A percentile compares a stretch with the other conserved stretches of the same genome.
These are phyloP conservation scores for Crenuchus spilurus DNA, from an alignment of 2,797 vertebrate species.

Conservation along the genomic window DNA sequence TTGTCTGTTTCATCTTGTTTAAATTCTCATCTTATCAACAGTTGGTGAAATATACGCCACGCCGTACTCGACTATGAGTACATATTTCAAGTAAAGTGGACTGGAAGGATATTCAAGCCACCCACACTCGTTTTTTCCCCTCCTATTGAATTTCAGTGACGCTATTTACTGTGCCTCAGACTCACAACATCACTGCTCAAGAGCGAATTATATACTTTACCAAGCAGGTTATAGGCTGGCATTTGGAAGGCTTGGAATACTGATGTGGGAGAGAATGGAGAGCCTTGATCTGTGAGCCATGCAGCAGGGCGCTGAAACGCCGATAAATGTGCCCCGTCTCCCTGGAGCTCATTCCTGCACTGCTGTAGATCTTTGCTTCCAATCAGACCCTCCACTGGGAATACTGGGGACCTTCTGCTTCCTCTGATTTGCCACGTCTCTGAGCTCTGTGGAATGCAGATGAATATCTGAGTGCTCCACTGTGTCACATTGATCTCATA, in stretches of 20 bases:
- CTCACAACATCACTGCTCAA: slow-evolving; percentile 8
- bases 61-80: slow-evolving; percentile 14
- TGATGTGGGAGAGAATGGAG: slow-evolving; percentile 34
- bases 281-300: slow-evolving; percentile 50
- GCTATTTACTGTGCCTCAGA: slow-evolving; percentile 45
- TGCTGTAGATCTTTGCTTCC: slow-evolving; percentile 29
- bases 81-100: slow-evolving; percentile 49
- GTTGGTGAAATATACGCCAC: slow-evolving; percentile 53
- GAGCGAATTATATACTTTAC: slow-evolving; percentile 41
- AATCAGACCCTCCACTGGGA: slow-evolving; percentile 40
- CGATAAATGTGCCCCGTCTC: slow-evolving; percentile 45
- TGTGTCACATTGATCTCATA: slow-evolving; percentile 17
- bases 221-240: slow-evolving; percentile 33
- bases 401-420: slow-evolving; percentile 35
- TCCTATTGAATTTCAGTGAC: slow-evolving; percentile 49
- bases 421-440: slow-evolving; percentile 31
- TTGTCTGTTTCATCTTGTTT: slow-evolving; percentile 70
- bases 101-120: slow-evolving; percentile 14
- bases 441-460: slow-evolving; percentile 26
- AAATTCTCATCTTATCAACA: slow-evolving; percentile 66
- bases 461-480: slow-evolving; percentile 33
- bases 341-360: slow-evolving; percentile 30
- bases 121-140: slow-evolving; percentile 30
- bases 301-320: slow-evolving; percentile 17
- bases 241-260: slow-evolving; percentile 26